Evolutionary conservation across 2,113 vertebrate genomes (phyloP), one percentile per base, ranked within the genome.

Genomic region (Onychostoma macrolepis): DNA sequence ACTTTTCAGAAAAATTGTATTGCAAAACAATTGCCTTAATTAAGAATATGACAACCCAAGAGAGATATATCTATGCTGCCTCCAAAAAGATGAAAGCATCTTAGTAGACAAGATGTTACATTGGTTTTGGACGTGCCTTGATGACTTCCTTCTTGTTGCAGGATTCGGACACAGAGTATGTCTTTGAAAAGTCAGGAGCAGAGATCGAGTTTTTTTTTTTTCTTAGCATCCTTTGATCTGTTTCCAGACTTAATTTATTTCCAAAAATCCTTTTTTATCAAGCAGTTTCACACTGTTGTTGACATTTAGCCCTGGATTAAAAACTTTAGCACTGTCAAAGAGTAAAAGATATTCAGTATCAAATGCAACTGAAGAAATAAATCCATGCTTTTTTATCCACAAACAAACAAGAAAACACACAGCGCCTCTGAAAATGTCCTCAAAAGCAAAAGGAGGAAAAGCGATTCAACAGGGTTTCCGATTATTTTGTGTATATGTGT

Each of bases 381-480:
- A 41, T 74, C 67, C 61, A 45, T 38, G 36, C 26, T 28, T 17
- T 17, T 86, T 21, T 65, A 85, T 45, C n/a, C 10, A 13, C 58
- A 87, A 86, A 81, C 19, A 50, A 87, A 19, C 48, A 50, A 43
- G 2, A 3, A 43, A 48, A 82, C 63, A 75, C 26, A n/a, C 61
- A 79, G 13, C 24, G 12, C 9, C 63, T 41, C 75, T 77, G 33
- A 83, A 83, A 86, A 45, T 38, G 41, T 50, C 80, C 77, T 30
- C 50, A 61, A 76, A 88, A 85, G 43, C 30, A 58, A 61, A 61
- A 24, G 21, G 30, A 58, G 36, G 19, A 58, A 82, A 71, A 85
- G 28, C 12, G 13, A 77, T 67, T 67, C 69, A 50, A 82, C 48
- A 28, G 63, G 50, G 6, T 72, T 88, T 85, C 58, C 48, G 30